Percentiles rank a stretch among this genome's conserved stretches.
Conservation (phyloP, 2,113 vertebrate species). For the Anthoscopus minutus region DNA sequence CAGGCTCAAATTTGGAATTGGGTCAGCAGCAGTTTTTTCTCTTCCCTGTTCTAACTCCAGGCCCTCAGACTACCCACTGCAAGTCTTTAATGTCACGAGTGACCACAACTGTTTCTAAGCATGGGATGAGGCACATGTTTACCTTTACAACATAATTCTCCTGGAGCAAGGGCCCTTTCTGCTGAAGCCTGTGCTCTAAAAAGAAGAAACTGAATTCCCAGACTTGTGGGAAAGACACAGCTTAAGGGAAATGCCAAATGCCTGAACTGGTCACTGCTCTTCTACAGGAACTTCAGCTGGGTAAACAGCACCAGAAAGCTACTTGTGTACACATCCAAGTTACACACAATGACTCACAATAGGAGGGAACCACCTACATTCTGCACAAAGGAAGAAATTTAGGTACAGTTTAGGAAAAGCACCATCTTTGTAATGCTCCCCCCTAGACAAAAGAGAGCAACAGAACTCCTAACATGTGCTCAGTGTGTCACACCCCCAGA, state of each 20-base stretch:
- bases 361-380: background rate
- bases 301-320: background rate
- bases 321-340: background rate
- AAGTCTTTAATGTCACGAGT: background rate
- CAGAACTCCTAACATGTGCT: background rate
- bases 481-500: fast-evolving
- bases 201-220: background rate
- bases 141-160: background rate
- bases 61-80: background rate
- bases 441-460: background rate
- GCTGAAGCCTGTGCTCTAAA: background rate
- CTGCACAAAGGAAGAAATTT: background rate
- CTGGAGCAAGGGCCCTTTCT: background rate
- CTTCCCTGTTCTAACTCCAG: background rate
- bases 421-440: background rate
- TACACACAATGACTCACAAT: background rate
- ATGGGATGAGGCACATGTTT: background rate
- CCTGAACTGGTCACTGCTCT: background rate
- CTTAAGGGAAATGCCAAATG: background rate
- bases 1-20: background rate
- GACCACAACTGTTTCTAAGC: background rate
- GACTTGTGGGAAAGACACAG: background rate
- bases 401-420: background rate
- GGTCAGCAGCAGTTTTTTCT: background rate
- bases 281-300: background rate